These are phyloP conservation scores for Porites evermanni DNA, from an alignment of 92 coral and sea anemone species.

Conservation along the genomic window DNA sequence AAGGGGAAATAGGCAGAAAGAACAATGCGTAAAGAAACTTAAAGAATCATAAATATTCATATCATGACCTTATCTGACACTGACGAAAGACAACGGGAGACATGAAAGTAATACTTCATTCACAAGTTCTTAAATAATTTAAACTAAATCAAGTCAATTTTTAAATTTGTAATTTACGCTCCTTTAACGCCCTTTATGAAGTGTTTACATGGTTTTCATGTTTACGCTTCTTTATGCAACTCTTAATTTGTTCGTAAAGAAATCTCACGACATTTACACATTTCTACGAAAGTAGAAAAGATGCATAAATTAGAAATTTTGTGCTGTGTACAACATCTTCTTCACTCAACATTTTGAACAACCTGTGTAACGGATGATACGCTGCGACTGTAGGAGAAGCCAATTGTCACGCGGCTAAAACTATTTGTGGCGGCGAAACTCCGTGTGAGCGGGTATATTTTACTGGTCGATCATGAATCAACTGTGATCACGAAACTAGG, in stretches of 20 bases:
- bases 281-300: neutral
- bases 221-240: slow-evolving; percentile 6
- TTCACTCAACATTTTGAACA: neutral
- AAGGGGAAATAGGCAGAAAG: neutral
- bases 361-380: too few species aligned
- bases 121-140: neutral
- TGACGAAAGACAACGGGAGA: neutral
- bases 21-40: neutral
- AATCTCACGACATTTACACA: neutral
- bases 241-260: slow-evolving; percentile 1
- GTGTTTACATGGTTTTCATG: neutral
- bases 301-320: neutral
- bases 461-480: too few species aligned
- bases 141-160: neutral
- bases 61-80: neutral
- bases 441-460: too few species aligned
- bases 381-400: too few species aligned
- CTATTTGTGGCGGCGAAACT: too few species aligned
- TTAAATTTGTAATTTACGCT: neutral
- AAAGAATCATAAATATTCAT: neutral
- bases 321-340: neutral
- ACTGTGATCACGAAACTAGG: too few species aligned
- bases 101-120: neutral
- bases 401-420: too few species aligned
- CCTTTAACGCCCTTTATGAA: neutral